Evolutionary conservation across 2,888 invertebrate genomes (phyloP).

Genomic region (Dryobotodes eremita): DNA sequence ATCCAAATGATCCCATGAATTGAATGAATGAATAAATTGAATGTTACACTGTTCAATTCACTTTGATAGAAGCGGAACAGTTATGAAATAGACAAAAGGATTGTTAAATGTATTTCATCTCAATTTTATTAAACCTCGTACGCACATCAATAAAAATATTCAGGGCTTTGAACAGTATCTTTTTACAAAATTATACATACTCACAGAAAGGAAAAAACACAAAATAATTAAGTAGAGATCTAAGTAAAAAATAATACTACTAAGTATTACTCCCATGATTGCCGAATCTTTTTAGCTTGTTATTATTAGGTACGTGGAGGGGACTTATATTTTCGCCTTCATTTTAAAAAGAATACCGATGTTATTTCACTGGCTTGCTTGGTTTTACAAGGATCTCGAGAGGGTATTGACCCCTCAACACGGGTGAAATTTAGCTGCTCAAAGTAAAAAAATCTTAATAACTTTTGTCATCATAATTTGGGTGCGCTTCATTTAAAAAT

Average conservation of each 20-base stretch:
- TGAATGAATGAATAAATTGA: slow-evolving; percentile 31
- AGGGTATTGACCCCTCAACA: slow-evolving; percentile 41
- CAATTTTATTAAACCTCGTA: background rate
- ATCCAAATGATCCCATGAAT: slow-evolving; percentile 2
- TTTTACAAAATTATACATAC: no score
- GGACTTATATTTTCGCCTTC: slow-evolving; percentile 39
- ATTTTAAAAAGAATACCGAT: slow-evolving; percentile 46
- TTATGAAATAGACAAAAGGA: background rate
- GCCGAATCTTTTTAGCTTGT: slow-evolving; percentile 35
- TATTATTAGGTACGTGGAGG: slow-evolving; percentile 29
- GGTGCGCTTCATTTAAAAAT: slow-evolving; percentile 16
- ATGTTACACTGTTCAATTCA: slow-evolving; percentile 16
- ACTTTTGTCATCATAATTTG: slow-evolving; percentile 20
- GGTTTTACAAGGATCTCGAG: slow-evolving; percentile 30
- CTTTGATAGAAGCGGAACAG: slow-evolving; percentile 7
- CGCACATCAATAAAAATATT: background rate
- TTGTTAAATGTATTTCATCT: background rate
- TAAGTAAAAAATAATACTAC: slow-evolving; percentile 6
- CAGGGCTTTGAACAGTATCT: background rate
- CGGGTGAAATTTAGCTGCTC: slow-evolving; percentile 28
- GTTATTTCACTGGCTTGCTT: slow-evolving; percentile 45
- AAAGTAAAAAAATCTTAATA: slow-evolving; percentile 23
- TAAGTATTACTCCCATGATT: slow-evolving; percentile 15
- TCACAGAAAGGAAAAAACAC: background rate
- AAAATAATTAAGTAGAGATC: background rate